These are phyloP conservation scores for Nysson spinosus DNA, from an alignment of 2,888 invertebrate genomes.

Conservation along the genomic window DNA sequence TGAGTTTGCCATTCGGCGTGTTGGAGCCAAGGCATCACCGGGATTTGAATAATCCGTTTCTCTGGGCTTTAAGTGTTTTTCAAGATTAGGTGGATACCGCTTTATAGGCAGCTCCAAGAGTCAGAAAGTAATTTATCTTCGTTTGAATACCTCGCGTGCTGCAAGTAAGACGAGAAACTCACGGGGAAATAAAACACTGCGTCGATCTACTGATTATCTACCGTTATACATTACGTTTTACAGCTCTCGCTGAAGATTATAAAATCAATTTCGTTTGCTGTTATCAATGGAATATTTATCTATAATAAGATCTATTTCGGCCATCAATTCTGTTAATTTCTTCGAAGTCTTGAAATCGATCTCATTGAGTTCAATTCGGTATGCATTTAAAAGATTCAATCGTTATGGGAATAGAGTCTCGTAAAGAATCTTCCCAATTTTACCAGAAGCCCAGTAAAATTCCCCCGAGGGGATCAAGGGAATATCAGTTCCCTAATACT, in stretches of 20 bases:
- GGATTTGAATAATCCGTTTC: conserved; percentile 61
- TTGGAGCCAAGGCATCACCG: conserved; percentile 37
- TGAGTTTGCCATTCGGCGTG: conserved; percentile 55
- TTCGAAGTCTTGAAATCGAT: too few relatives aligned
- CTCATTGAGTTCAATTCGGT: too few relatives aligned
- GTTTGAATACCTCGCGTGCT: conserved; percentile 50
- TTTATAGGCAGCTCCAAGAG: conserved; percentile 53
- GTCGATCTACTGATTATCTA: conserved; percentile 22
- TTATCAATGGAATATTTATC: too few relatives aligned
- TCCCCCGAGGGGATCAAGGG: too few relatives aligned
- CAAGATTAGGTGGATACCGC: conserved; percentile 57
- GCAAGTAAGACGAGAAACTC: not conserved
- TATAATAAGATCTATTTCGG: conserved; percentile 5
- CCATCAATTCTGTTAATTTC: not conserved
- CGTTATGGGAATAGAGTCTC: too few relatives aligned
- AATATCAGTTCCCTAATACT: not conserved
- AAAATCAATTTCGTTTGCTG: conserved; percentile 10
- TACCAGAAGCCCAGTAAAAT: too few relatives aligned
- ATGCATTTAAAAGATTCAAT: too few relatives aligned
- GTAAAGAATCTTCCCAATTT: too few relatives aligned
- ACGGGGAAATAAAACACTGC: conserved; percentile 16
- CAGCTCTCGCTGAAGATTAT: not conserved
- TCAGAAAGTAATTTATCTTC: conserved; percentile 63
- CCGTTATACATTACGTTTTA: conserved; percentile 6
- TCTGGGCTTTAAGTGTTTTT: conserved; percentile 61